phyloP scores from a whole-genome alignment of 2,797 vertebrate genomes.

The Acanthurus tractus region DNA sequence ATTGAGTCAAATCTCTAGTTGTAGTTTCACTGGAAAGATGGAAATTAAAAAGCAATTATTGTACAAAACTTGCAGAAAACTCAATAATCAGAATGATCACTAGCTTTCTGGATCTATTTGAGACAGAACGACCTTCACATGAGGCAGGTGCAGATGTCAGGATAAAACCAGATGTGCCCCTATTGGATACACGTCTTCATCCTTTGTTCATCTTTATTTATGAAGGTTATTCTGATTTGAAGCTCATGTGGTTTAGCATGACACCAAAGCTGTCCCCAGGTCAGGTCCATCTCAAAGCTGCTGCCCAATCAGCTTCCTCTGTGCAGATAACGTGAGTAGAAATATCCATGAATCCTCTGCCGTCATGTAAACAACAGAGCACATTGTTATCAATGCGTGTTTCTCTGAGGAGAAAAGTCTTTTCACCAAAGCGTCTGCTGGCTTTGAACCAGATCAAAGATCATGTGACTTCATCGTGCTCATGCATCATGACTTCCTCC shows the following conservation, averaged over 20 bases:
- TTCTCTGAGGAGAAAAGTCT: neutral
- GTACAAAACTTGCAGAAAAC: neutral
- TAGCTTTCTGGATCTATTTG: neutral
- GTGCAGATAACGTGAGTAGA: neutral
- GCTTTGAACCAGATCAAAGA: constrained; percentile 1
- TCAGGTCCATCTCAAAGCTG: neutral
- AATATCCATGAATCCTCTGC: neutral
- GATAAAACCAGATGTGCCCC: neutral
- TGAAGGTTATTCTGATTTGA: constrained; percentile 13
- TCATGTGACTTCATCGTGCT: neutral
- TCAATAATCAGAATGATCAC: neutral
- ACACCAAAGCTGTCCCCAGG: neutral
- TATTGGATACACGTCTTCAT: neutral
- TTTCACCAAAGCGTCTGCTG: neutral
- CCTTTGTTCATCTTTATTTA: constrained; percentile 22
- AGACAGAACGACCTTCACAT: constrained; percentile 13
- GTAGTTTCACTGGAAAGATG: neutral
- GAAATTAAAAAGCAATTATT: no score
- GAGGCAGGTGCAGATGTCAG: neutral
- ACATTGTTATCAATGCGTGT: neutral
- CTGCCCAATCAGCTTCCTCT: neutral
- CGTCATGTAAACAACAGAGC: neutral
- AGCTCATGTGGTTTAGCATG: neutral
- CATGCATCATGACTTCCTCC: neutral
- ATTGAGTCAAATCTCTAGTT: neutral